Evolutionary conservation across 2,797 vertebrate genomes (phyloP).

Genomic region (Spinus olivaceus): DNA sequence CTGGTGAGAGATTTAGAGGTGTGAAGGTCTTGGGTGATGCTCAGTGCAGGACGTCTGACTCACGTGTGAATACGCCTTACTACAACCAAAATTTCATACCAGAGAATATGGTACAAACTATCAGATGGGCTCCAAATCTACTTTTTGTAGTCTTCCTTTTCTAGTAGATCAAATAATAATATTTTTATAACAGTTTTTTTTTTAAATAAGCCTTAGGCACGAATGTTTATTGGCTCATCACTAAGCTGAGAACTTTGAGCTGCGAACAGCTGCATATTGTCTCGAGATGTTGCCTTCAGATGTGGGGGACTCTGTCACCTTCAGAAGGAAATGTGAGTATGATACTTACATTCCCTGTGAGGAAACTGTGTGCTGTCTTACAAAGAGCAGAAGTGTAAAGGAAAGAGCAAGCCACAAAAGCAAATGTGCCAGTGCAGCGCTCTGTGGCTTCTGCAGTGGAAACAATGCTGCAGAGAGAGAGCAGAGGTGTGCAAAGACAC

Average conservation of each 20-base stretch:
- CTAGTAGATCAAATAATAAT: background rate
- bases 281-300: slow-evolving; percentile 3
- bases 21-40: background rate
- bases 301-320: background rate
- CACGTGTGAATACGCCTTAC: background rate
- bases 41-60: background rate
- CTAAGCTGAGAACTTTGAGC: background rate
- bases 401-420: background rate
- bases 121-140: background rate
- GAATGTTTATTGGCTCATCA: slow-evolving; percentile 12
- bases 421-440: accelerated
- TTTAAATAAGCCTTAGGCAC: background rate
- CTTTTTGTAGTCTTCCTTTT: background rate
- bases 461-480: background rate
- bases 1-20: background rate
- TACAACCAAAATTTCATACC: background rate
- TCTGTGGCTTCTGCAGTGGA: slow-evolving; percentile 24
- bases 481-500: background rate
- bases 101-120: background rate
- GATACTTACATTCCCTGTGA: background rate
- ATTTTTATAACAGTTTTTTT: background rate
- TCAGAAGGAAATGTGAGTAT: background rate
- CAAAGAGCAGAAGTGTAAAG: background rate
- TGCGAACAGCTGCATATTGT: background rate
- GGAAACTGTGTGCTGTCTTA: background rate